Evolutionary conservation across 2,888 invertebrate genomes (phyloP).

Genomic region (Leucophenga maculata): DNA sequence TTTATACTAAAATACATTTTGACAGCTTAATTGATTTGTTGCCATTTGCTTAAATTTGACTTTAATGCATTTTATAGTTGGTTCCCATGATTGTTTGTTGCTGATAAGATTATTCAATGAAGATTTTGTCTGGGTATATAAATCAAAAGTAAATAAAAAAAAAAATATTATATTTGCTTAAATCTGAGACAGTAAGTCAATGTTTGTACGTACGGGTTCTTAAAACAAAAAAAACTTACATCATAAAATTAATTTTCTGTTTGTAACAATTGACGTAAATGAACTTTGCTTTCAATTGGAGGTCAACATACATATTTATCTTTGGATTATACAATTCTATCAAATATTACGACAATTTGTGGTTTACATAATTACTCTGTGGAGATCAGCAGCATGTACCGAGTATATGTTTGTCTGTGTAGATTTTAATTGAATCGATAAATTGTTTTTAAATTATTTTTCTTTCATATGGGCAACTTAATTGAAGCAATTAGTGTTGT

Average conservation of each 20-base stretch:
- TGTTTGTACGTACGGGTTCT: background rate
- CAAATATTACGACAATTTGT: slow-evolving; percentile 13
- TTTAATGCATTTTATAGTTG: background rate
- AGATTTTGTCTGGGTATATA: background rate
- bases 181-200: background rate
- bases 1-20: slow-evolving; percentile 26
- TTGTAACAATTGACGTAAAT: slow-evolving; percentile 48
- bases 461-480: slow-evolving; percentile 10
- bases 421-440: slow-evolving; percentile 41
- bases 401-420: background rate
- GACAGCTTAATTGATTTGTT: slow-evolving; percentile 38
- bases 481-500: slow-evolving; percentile 20
- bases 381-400: background rate
- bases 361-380: slow-evolving; percentile 21
- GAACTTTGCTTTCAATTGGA: slow-evolving; percentile 56
- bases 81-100: slow-evolving; percentile 16
- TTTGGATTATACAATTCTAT: background rate
- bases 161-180: slow-evolving; percentile 11
- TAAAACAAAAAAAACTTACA: slow-evolving; percentile 8
- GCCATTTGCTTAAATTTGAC: background rate
- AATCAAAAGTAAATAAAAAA: slow-evolving; percentile 17
- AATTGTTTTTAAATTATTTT: background rate
- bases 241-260: slow-evolving; percentile 20
- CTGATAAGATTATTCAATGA: slow-evolving; percentile 16
- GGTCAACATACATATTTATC: slow-evolving; percentile 44